These are phyloP conservation scores for Nowickia ferox DNA, from an alignment of 2,888 invertebrate genomes.

Conservation along the genomic window DNA sequence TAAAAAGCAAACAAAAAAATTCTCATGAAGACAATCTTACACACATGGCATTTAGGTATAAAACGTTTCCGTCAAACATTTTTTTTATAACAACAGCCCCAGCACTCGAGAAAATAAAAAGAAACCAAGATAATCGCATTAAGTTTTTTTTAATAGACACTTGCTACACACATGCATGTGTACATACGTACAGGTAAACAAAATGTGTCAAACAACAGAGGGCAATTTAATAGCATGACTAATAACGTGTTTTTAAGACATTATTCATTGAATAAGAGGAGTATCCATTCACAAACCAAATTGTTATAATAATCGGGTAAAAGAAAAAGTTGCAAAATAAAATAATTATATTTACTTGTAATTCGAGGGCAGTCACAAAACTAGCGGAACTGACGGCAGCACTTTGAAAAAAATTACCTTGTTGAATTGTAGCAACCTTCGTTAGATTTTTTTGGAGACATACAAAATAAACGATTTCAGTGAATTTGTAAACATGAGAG, in stretches of 20 bases:
- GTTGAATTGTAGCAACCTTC: no score
- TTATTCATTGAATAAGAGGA: no score
- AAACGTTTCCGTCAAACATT: slow-evolving; percentile 49
- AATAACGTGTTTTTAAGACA: background rate
- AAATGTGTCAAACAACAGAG: slow-evolving; percentile 24
- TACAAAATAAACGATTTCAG: no score
- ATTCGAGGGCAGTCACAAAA: no score
- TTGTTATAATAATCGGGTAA: no score
- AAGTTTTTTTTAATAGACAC: slow-evolving; percentile 26
- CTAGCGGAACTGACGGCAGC: no score
- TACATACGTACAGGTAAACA: slow-evolving; percentile 40
- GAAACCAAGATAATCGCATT: slow-evolving; percentile 29
- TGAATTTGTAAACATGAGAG: no score
- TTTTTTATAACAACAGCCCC: background rate
- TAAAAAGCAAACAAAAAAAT: slow-evolving; percentile 24
- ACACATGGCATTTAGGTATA: slow-evolving; percentile 36
- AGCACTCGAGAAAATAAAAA: background rate
- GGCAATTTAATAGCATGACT: slow-evolving; percentile 20
- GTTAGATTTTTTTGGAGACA: no score
- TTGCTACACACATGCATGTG: slow-evolving; percentile 3
- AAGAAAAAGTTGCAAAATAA: no score
- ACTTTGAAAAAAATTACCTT: no score
- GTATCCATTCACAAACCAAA: no score
- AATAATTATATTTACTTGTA: no score
- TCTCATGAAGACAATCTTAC: slow-evolving; percentile 28